Evolutionary conservation across 2,797 vertebrate genomes (phyloP), one percentile per base, ranked within the genome.

Genomic region (Girardinus metallicus): DNA sequence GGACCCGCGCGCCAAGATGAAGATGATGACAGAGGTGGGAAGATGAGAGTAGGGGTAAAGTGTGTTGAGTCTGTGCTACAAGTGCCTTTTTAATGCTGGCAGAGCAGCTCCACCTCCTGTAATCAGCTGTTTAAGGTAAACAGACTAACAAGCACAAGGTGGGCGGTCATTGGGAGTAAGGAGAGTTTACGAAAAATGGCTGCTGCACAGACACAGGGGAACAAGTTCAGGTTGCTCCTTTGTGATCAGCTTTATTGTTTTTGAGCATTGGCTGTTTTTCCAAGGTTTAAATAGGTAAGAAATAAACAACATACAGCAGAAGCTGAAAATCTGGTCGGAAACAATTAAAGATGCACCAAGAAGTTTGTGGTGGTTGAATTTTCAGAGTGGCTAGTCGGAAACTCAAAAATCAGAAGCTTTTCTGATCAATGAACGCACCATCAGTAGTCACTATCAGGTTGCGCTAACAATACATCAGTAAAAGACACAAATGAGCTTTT

Each of bases 121-220:
- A 66, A 74, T 76, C 74, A 76, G 74, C 74, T 76, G 74, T 46
- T 76, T 34, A 64, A 76, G 39, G 57, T 76, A 64, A 76, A 87
- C 77, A 60, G 8, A 53, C 73, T 16, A 44, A 75, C 55, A 62
- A 64, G 74, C 41, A 23, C 39, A 64, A 18, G 73, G 49, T 51
- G 47, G 73, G 49, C 47, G 21, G 49, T 74, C 29, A 53, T 39
- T 55, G 49, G 34, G 51, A 74, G 47, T 39, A 53, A 26, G 12
- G 2, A 43, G 26, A 60, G 74, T 15, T 75, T 75, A 71, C 5
- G 49, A 10, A 43, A n/a, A 39, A 41, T 43, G 39, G 51, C 21
- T 60, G 57, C 16, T 12, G 15, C n/a, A n/a, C 34, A 47, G 41
- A 64, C n/a, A 34, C n/a, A 44, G 44, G 3, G 53, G 26, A n/a